phyloP scores from a whole-genome alignment of 2,113 vertebrate species.

The Lophura nycthemera region DNA sequence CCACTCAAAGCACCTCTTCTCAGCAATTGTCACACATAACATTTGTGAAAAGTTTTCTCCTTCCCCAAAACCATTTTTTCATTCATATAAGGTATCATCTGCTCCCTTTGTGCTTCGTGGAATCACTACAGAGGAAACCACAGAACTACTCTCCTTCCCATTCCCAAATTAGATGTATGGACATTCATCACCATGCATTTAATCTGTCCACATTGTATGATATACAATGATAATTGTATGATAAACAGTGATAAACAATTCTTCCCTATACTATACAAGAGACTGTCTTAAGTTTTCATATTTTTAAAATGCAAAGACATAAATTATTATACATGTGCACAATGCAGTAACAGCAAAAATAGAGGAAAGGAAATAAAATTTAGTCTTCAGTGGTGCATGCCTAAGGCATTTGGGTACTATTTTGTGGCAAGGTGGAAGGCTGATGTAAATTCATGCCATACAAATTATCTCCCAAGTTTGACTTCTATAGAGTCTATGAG shows the following conservation, averaged over 20 bases:
- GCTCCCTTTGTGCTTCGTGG: not conserved
- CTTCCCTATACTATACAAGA: not conserved
- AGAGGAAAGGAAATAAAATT: not conserved
- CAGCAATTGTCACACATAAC: slow-evolving; percentile 1
- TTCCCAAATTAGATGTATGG: not conserved
- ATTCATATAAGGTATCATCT: not conserved
- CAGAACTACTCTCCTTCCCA: not conserved
- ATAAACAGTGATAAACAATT: not conserved
- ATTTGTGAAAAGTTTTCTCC: not conserved
- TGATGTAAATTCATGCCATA: not conserved
- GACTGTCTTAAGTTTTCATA: not conserved
- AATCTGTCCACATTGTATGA: not conserved
- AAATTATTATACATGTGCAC: not conserved
- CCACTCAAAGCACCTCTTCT: not conserved
- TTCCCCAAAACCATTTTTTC: not conserved
- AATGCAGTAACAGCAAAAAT: not conserved
- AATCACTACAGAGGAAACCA: not conserved
- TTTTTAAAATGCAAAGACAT: not conserved
- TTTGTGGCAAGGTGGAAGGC: not conserved
- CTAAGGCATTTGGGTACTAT: not conserved
- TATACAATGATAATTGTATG: too few species aligned
- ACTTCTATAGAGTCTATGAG: not conserved
- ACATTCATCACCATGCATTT: not conserved
- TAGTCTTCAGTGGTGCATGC: not conserved
- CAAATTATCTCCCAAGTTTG: not conserved